Evolutionary conservation across 2,113 vertebrate genomes (phyloP), one percentile per base, ranked within the genome.

Genomic region (Setophaga coronata): DNA sequence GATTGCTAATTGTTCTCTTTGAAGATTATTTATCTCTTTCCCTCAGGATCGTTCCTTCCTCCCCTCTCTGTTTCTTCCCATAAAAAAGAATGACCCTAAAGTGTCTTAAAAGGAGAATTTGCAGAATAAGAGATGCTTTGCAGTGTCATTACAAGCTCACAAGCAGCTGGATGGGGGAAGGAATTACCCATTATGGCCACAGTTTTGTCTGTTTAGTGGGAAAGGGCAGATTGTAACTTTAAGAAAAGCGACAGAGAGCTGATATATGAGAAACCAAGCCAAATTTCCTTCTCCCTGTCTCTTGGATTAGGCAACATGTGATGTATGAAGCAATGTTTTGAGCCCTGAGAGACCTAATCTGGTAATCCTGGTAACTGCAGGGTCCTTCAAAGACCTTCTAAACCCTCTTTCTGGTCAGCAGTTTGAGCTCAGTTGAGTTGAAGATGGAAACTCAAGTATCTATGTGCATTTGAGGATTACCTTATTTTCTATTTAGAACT

Each of bases 1-100:
- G 88, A 97, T 95, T 82, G 91, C 86, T 95, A 97, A 96, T 97
- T 94, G 93, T 96, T 95, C 76, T 87, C 36, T 95, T 88, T 91
- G 90, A 94, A 90, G 87, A 97, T 95, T 93, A 90, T 95, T 95
- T 96, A 94, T 96, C 94, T 94, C 56, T 69, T 71, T 86, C 82
- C 85, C 92, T 79, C 90, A 86, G 94, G 84, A 95, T 96, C 9
- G 0, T 57, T 88, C 92, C 60, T 61, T 72, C 58, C 57, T 90
- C 40, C 57, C 17, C 1, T 67, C 36, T 81, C 90, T 83, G 42
- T 54, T 82, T 73, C 80, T 85, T 82, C 56, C 42, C 60, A 93
- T 90, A 93, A 93, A 94, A 91, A 94, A 77, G 69, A 93, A 94
- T 96, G 82, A 97, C 93, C 79, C 64, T 88, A 90, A 95, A 62